Percentiles rank a stretch among this genome's conserved stretches.
These are phyloP conservation scores for Hexactinellida sp. DNA, from an alignment of 37 sponge, comb jelly and placozoan genomes.

Conservation along the genomic window DNA sequence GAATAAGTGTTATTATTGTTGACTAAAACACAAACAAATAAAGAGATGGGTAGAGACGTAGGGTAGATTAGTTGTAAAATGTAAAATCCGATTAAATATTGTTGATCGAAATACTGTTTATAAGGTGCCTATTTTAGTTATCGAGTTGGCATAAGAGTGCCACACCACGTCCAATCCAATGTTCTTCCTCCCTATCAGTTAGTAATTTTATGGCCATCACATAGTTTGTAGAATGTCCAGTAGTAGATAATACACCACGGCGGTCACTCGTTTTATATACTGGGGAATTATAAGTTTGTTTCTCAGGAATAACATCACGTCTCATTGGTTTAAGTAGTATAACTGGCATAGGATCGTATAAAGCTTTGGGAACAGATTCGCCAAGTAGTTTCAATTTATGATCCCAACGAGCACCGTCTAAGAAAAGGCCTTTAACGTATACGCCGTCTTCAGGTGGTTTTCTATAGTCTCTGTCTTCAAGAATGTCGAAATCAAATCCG, in stretches of 20 bases:
- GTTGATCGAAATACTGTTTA: neutral
- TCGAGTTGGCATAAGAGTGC: slow-evolving; percentile 98
- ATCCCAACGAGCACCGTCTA: slow-evolving; percentile 96
- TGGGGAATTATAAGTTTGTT: slow-evolving; percentile 64
- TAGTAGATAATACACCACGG: slow-evolving; percentile 89
- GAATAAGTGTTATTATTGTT: too few species aligned
- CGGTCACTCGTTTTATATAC: slow-evolving; percentile 99
- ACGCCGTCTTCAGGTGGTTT: slow-evolving; percentile 92
- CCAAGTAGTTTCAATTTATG: slow-evolving; percentile 70
- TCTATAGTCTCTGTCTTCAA: slow-evolving; percentile 70
- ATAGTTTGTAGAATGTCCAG: slow-evolving; percentile 99
- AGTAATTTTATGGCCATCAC: slow-evolving; percentile 88
- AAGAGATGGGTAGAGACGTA: too few species aligned
- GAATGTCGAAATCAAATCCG: slow-evolving; percentile 87
- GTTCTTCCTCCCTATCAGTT: slow-evolving; percentile 81
- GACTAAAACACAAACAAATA: too few species aligned
- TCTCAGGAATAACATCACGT: slow-evolving; percentile 69
- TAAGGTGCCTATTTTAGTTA: too few species aligned
- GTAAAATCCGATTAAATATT: neutral
- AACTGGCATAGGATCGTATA: slow-evolving; percentile 95
- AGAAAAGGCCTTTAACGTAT: slow-evolving; percentile 82
- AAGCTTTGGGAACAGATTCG: slow-evolving; percentile 87
- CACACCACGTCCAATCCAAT: slow-evolving; percentile 95
- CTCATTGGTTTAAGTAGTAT: slow-evolving; percentile 79
- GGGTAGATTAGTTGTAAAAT: too few species aligned